Evolutionary conservation across 2,888 invertebrate species (phyloP).

Genomic region (Lasioglossum zephyrum): DNA sequence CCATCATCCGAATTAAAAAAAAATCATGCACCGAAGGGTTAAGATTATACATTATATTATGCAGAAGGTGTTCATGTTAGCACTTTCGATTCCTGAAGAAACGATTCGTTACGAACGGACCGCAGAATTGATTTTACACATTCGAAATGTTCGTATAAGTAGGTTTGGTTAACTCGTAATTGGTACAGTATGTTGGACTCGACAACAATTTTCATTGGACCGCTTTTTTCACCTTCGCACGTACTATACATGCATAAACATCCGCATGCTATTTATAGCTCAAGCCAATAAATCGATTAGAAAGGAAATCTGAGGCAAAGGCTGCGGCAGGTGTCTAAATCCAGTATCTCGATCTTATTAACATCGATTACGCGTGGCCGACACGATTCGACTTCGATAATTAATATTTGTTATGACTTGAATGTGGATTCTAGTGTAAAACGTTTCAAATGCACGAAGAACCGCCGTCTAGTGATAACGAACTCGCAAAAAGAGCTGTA

Average conservation of each 20-base stretch:
- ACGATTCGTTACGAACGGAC: background rate
- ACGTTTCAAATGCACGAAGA: no score
- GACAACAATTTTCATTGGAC: background rate
- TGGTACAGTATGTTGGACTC: background rate
- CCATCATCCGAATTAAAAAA: no score
- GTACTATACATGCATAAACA: background rate
- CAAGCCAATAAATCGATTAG: background rate
- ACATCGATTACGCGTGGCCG: background rate
- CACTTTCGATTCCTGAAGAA: background rate
- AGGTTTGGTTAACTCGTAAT: background rate
- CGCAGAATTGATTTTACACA: background rate
- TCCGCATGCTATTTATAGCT: slow-evolving; percentile 2
- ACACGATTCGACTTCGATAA: background rate
- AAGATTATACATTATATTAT: no score
- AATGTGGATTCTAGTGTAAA: background rate
- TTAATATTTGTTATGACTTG: background rate
- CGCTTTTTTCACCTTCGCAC: background rate
- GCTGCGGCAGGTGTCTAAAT: background rate
- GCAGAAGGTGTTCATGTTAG: background rate
- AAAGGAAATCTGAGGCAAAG: slow-evolving; percentile 1
- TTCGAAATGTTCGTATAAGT: background rate
- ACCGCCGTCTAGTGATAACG: no score
- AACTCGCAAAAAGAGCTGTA: background rate
- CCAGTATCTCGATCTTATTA: background rate
- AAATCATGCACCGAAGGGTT: no score